Conservation (phyloP, 2,797 vertebrate species). For the Gouania willdenowi region DNA sequence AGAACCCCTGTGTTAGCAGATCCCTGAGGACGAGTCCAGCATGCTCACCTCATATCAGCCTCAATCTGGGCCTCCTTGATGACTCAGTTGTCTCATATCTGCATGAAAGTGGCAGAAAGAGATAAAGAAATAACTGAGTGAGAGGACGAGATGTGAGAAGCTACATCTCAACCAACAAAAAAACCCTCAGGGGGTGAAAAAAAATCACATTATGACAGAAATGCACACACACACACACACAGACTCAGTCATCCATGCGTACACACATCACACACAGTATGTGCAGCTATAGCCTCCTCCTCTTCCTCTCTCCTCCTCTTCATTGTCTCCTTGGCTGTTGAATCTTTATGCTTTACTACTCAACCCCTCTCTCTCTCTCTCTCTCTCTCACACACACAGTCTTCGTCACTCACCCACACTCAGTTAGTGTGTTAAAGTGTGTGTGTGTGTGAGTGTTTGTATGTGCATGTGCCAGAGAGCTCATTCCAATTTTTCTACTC, state of each 20-base stretch:
- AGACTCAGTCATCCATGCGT: constrained; percentile 33
- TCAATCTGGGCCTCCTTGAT: background rate
- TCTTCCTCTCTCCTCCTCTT: constrained; percentile 28
- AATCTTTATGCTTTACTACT: constrained; percentile 33
- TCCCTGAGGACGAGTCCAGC: background rate
- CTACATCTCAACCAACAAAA: constrained; percentile 21
- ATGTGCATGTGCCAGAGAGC: constrained; percentile 59
- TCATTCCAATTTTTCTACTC: constrained; percentile 71
- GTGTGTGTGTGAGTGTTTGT: constrained; percentile 30
- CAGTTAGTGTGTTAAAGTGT: constrained; percentile 46
- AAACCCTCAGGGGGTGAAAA: constrained; percentile 13
- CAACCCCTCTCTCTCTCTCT: background rate
- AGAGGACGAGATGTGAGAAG: constrained; percentile 1
- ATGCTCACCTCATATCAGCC: constrained; percentile 10
- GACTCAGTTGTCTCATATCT: constrained; percentile 21
- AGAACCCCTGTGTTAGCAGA: no score
- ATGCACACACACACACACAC: constrained; percentile 4
- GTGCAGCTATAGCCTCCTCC: constrained; percentile 35
- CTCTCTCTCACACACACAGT: constrained; percentile 21
- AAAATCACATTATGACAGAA: background rate
- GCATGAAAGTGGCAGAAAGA: constrained; percentile 3
- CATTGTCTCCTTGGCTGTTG: constrained; percentile 41
- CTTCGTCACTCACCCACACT: constrained; percentile 33
- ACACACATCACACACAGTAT: constrained; percentile 26
- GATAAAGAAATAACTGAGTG: constrained; percentile 2